phyloP scores from a whole-genome alignment of 2,113 vertebrate genomes.

The Meleagris gallopavo region DNA sequence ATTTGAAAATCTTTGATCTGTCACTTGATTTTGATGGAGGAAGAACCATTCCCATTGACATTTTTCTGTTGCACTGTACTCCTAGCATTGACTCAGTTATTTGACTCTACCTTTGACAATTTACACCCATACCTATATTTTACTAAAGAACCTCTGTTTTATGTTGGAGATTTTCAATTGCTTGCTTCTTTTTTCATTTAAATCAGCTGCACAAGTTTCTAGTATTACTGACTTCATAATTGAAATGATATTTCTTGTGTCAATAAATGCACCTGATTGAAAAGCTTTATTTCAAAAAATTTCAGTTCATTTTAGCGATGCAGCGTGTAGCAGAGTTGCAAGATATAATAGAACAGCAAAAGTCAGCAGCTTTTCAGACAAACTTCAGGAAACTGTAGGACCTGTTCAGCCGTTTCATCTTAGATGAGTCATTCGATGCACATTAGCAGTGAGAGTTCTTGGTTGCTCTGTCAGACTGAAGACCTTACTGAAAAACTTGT shows the following conservation, averaged over 20 bases:
- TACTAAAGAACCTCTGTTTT: background rate
- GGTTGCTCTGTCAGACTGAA: background rate
- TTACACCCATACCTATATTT: background rate
- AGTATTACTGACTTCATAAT: background rate
- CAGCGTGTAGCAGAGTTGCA: background rate
- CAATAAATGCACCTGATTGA: background rate
- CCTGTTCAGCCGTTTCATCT: background rate
- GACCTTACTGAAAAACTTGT: background rate
- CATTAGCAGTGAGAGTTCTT: background rate
- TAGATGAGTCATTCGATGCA: background rate
- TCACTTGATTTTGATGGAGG: background rate
- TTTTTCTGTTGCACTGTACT: background rate
- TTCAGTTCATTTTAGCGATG: background rate
- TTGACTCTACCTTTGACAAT: background rate
- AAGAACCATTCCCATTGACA: constrained; percentile 1
- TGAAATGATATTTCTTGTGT: background rate
- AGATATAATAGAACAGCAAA: background rate
- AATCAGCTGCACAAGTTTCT: background rate
- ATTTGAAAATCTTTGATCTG: background rate
- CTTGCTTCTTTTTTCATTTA: background rate
- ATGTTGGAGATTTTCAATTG: background rate
- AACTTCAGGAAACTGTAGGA: background rate
- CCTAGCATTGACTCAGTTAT: background rate
- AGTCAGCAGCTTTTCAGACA: background rate
- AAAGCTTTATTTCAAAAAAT: background rate